These are phyloP conservation scores for Muraenolepis orangiensis DNA, from an alignment of 2,797 vertebrate genomes.

Conservation along the genomic window DNA sequence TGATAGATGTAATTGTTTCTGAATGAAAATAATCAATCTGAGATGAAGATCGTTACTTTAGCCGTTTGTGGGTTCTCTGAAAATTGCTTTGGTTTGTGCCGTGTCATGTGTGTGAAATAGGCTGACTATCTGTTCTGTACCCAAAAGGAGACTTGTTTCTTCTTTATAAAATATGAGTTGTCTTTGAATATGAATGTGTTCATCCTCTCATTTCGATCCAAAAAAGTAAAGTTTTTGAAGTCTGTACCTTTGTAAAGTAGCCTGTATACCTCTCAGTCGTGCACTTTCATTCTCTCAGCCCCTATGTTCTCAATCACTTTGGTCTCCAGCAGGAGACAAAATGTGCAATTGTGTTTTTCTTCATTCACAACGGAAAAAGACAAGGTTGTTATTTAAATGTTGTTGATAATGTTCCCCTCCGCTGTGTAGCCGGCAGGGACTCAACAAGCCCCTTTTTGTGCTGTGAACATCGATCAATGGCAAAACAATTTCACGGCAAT, in stretches of 20 bases:
- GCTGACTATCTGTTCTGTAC: conserved; percentile 44
- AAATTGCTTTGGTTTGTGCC: conserved; percentile 51
- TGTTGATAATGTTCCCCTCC: neutral
- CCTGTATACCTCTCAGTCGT: conserved; percentile 23
- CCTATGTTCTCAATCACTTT: neutral
- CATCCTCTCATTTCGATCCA: conserved; percentile 39
- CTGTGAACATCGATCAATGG: conserved; percentile 33
- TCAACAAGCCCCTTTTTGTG: conserved; percentile 41
- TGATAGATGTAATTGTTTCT: neutral
- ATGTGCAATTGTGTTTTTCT: conserved; percentile 16
- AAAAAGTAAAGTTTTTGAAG: conserved; percentile 9
- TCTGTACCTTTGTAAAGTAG: conserved; percentile 16
- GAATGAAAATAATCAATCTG: neutral
- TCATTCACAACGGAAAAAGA: neutral
- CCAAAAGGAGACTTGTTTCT: conserved; percentile 20
- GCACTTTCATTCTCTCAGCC: conserved; percentile 35
- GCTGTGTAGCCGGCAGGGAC: neutral
- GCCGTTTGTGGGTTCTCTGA: conserved; percentile 39
- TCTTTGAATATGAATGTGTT: conserved; percentile 31
- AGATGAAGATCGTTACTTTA: neutral
- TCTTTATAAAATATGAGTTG: conserved; percentile 19
- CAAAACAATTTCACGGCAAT: conserved; percentile 15
- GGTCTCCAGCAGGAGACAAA: conserved; percentile 6
- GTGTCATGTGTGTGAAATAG: conserved; percentile 56
- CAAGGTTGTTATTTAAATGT: neutral